phyloP scores from a whole-genome alignment of 2,113 vertebrate genomes.

The Apodemus sylvaticus region DNA sequence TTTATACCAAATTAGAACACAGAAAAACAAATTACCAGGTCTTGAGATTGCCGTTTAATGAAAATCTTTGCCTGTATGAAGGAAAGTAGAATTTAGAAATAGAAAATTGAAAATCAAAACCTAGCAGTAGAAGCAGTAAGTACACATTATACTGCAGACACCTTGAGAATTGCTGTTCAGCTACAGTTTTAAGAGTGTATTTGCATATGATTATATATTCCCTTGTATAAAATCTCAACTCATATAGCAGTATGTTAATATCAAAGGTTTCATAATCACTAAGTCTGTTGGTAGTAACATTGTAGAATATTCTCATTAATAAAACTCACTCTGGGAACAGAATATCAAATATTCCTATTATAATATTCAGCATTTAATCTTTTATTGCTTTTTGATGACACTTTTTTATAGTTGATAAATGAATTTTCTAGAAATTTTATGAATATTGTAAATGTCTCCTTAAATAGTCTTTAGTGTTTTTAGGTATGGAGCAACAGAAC shows the following conservation, averaged over 20 bases:
- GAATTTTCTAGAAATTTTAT: neutral
- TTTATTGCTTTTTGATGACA: neutral
- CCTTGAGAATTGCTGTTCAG: neutral
- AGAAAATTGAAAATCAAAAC: neutral
- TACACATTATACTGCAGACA: rapidly evolving
- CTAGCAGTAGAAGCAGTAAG: neutral
- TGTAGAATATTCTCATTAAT: slow-evolving; percentile 40
- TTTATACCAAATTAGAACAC: neutral
- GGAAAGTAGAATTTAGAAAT: neutral
- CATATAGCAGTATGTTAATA: neutral
- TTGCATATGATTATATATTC: slow-evolving; percentile 14
- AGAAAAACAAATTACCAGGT: neutral
- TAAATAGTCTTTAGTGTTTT: neutral
- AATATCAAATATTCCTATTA: slow-evolving; percentile 1
- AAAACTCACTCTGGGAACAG: slow-evolving; percentile 19
- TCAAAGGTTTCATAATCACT: slow-evolving; percentile 22
- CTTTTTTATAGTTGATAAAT: slow-evolving; percentile 41
- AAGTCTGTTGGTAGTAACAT: neutral
- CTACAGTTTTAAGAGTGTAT: neutral
- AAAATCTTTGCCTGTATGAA: slow-evolving; percentile 4
- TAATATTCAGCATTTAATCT: slow-evolving; percentile 30
- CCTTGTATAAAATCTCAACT: slow-evolving; percentile 27
- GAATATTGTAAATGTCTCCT: neutral
- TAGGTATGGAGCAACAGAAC: neutral
- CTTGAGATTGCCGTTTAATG: neutral